A percentile compares a stretch with the other conserved stretches of the same genome.
phyloP scores from a whole-genome alignment of 2,797 vertebrate genomes.

The Acanthurus lineatus region DNA sequence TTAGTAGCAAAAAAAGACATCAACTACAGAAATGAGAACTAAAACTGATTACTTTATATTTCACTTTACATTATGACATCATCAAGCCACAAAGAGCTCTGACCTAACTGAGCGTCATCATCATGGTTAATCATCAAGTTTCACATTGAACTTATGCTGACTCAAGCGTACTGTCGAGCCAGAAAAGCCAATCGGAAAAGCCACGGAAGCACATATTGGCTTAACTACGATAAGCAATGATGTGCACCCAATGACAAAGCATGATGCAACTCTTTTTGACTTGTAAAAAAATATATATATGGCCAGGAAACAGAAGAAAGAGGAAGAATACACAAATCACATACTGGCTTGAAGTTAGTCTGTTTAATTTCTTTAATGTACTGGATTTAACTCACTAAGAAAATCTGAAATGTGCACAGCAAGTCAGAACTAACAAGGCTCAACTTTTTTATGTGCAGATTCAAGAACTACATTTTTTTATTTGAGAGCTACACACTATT shows the following conservation, averaged over 20 bases:
- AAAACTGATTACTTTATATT: background rate
- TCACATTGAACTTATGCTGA: constrained; percentile 30
- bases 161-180: constrained; percentile 34
- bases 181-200: background rate
- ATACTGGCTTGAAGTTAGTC: background rate
- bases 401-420: background rate
- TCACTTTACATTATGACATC: constrained; percentile 32
- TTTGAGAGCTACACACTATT: background rate
- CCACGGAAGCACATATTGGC: background rate
- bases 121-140: constrained; percentile 43
- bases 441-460: background rate
- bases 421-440: background rate
- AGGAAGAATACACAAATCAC: background rate
- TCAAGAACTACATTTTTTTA: no score
- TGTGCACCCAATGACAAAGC: no score
- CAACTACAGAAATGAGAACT: background rate
- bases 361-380: background rate
- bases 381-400: background rate
- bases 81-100: constrained; percentile 36
- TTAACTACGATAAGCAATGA: background rate
- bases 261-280: background rate
- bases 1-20: background rate
- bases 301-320: background rate
- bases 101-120: constrained; percentile 22
- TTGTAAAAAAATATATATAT: background rate